Percentiles rank a stretch among this genome's conserved stretches.
phyloP scores from a whole-genome alignment of 2,113 vertebrate genomes.

The Lota lota region DNA sequence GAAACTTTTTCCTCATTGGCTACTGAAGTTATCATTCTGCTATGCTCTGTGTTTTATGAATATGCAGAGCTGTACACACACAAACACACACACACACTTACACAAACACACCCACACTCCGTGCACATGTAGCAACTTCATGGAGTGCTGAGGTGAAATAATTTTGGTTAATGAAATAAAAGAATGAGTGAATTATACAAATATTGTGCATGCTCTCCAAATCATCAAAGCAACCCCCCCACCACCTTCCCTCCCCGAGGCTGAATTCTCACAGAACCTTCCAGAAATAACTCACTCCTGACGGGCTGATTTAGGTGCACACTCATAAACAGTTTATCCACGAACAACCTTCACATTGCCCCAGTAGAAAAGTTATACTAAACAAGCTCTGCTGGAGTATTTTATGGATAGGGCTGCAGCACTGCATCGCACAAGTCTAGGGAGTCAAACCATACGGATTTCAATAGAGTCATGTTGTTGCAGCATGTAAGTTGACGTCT shows the following conservation, averaged over 20 bases:
- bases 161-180: not conserved
- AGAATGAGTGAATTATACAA: conserved; percentile 15
- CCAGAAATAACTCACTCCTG: conserved; percentile 21
- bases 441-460: too few relatives aligned
- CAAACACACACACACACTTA: not conserved
- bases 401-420: too few relatives aligned
- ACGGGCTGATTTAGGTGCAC: not conserved
- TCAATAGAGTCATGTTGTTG: too few relatives aligned
- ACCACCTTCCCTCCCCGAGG: not conserved
- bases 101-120: not conserved
- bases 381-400: too few relatives aligned
- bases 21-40: too few relatives aligned
- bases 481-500: too few relatives aligned
- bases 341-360: not conserved
- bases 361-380: not conserved
- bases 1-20: too few relatives aligned
- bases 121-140: not conserved
- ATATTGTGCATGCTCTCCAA: conserved; percentile 4
- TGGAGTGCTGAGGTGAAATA: not conserved
- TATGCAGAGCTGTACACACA: not conserved
- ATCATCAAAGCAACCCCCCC: not conserved
- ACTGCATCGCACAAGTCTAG: too few relatives aligned
- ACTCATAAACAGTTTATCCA: not conserved
- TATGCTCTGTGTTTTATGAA: too few relatives aligned
- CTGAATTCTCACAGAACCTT: conserved; percentile 11